These are phyloP conservation scores for Dioctria rufipes DNA, from an alignment of 2,888 invertebrate genomes.

Conservation along the genomic window DNA sequence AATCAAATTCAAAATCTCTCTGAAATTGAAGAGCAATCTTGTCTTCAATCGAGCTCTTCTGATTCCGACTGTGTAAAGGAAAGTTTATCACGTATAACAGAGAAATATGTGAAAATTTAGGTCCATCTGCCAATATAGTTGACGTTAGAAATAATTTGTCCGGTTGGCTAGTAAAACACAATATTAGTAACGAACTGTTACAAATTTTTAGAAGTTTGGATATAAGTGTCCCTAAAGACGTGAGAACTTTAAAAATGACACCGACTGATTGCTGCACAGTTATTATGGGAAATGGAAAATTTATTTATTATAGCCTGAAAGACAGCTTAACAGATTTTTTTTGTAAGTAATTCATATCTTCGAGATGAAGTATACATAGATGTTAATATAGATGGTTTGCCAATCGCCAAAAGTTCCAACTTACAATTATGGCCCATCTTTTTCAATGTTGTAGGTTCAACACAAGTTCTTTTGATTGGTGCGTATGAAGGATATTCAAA, in stretches of 20 bases:
- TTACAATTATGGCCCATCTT: constrained; percentile 35
- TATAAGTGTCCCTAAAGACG: no score
- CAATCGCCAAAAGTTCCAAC: constrained; percentile 29
- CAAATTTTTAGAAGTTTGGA: not conserved
- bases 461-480: constrained; percentile 14
- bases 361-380: constrained; percentile 21
- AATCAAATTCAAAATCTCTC: not conserved
- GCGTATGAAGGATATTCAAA: constrained; percentile 3
- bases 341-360: not conserved
- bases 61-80: not conserved
- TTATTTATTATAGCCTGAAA: not conserved
- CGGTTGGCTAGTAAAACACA: no score
- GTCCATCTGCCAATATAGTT: not conserved
- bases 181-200: not conserved
- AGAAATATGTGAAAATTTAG: not conserved
- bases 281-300: not conserved
- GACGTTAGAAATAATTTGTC: no score
- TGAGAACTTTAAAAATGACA: not conserved
- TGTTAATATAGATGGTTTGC: constrained; percentile 33
- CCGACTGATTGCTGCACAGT: not conserved
- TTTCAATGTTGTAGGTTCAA: not conserved
- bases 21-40: not conserved
- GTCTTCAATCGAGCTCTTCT: not conserved
- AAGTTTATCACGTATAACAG: not conserved
- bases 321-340: constrained; percentile 6